Percentiles rank a stretch among this genome's conserved stretches.
phyloP scores from a whole-genome alignment of 2,113 vertebrate species.

The Alaudala cheleensis region DNA sequence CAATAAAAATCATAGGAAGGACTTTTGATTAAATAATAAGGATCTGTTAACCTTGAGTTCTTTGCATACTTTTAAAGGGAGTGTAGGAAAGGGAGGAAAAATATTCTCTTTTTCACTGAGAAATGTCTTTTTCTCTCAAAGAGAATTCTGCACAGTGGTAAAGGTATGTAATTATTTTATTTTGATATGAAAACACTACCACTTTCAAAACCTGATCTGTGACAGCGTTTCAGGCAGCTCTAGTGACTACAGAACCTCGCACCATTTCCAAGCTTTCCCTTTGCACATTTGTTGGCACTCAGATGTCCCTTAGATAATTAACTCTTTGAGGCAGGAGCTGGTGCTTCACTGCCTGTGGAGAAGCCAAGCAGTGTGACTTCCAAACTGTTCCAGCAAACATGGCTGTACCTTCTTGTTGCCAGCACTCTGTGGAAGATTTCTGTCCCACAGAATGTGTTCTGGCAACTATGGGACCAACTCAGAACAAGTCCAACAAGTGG shows the following conservation, averaged over 20 bases:
- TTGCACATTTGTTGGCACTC: not conserved
- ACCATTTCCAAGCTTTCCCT: not conserved
- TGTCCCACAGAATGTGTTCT: not conserved
- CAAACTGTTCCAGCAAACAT: accelerated
- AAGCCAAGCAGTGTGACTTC: not conserved
- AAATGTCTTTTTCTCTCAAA: not conserved
- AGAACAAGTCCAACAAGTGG: not conserved
- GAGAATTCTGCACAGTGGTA: not conserved
- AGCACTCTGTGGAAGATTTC: not conserved
- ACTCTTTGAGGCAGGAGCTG: not conserved
- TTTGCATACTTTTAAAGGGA: not conserved
- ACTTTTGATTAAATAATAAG: constrained; percentile 16
- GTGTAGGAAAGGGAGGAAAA: not conserved
- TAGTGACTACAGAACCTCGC: not conserved
- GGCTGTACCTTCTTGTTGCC: not conserved
- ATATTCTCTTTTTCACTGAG: not conserved
- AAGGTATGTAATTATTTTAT: not conserved
- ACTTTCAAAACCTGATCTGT: not conserved
- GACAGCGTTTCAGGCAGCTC: not conserved
- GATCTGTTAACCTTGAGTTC: not conserved
- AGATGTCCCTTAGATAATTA: not conserved
- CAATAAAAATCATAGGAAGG: constrained; percentile 19
- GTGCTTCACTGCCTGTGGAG: not conserved
- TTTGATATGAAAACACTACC: not conserved
- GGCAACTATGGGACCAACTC: not conserved